Conservation (phyloP, 2,888 invertebrate genomes). For the Tipula vernalis region DNA sequence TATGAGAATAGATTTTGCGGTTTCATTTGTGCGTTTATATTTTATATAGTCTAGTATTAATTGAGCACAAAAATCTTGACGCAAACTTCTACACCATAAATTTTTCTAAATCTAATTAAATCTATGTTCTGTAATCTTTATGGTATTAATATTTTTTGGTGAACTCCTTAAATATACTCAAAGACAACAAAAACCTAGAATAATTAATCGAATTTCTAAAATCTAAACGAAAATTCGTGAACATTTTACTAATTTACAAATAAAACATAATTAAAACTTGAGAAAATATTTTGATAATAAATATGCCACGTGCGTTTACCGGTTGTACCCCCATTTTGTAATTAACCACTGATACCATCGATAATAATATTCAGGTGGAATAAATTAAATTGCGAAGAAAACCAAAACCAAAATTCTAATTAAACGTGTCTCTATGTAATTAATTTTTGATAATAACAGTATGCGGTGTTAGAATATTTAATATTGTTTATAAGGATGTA, state of each 20-base stretch:
- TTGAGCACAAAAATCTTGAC: too few relatives aligned
- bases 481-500: too few relatives aligned
- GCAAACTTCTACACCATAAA: too few relatives aligned
- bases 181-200: neutral
- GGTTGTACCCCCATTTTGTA: neutral
- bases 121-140: neutral
- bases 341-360: neutral
- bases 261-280: neutral
- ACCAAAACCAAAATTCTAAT: neutral
- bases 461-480: too few relatives aligned
- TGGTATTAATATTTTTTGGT: neutral
- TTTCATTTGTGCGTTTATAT: too few relatives aligned
- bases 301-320: neutral
- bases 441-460: too few relatives aligned
- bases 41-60: too few relatives aligned
- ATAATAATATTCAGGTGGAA: neutral
- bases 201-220: neutral
- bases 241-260: neutral
- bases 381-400: neutral
- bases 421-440: neutral
- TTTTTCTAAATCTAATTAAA: too few relatives aligned
- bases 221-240: neutral
- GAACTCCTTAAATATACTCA: neutral
- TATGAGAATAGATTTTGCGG: too few relatives aligned
- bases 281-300: neutral